Percentiles rank a stretch among this genome's conserved stretches.
These are phyloP conservation scores for Chroicocephalus ridibundus DNA, from an alignment of 2,113 vertebrate species.

Conservation along the genomic window DNA sequence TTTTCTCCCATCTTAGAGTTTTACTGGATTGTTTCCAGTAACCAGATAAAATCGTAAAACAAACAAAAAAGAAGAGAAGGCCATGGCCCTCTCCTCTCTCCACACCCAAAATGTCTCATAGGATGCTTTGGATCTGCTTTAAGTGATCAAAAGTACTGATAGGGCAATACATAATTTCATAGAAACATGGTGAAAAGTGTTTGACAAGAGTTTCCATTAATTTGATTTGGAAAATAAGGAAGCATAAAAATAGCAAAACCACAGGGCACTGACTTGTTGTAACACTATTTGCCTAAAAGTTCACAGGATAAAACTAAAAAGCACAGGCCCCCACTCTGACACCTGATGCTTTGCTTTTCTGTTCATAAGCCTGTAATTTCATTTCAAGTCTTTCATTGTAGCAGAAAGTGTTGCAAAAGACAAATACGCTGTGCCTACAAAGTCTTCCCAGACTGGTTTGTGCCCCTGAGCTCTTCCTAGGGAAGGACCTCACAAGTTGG, in stretches of 20 bases:
- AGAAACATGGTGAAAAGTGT: background rate
- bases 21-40: background rate
- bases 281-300: background rate
- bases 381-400: background rate
- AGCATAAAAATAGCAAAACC: background rate
- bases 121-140: background rate
- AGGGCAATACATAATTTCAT: background rate
- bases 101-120: background rate
- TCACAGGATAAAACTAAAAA: background rate
- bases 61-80: background rate
- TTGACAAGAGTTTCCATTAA: background rate
- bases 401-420: background rate
- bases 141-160: background rate
- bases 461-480: background rate
- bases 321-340: background rate
- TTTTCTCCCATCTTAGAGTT: background rate
- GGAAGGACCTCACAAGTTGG: background rate
- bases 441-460: background rate
- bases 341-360: background rate
- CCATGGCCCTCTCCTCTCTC: background rate
- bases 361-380: background rate
- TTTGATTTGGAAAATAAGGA: background rate
- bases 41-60: background rate
- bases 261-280: background rate
- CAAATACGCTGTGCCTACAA: background rate